Base-by-base conservation (phyloP, 2,797 vertebrate species). In the Fringilla coelebs region DNA sequence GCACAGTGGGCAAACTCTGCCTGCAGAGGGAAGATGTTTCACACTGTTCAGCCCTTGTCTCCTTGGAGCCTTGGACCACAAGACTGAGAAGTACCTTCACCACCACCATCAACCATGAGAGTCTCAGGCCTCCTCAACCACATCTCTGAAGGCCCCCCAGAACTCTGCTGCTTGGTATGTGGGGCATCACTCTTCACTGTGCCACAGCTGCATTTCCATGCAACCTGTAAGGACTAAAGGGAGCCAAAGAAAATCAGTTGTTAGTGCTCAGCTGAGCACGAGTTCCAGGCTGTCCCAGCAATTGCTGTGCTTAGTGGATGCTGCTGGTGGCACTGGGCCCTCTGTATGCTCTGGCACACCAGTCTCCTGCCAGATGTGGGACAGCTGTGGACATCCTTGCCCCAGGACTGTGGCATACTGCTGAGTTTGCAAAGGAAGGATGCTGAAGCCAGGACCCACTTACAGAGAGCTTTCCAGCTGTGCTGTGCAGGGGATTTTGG, bases 71-170 rank as follows among this genome's bases (percentile, higher is more conserved):
- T 4, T 19, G 51, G 60, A 91, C 22, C 25, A 25, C 36, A 62
- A 32, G 70, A 71, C 18, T 77, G 21, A 81, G 48, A 80, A 80
- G 43, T 45, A 46, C 66, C 20, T 68, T 84, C 57, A 49, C 22
- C 20, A 68, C 29, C 48, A 51, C 1, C 36, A 85, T 0, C 26
- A 17, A 17, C 21, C 32, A 31, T 0, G 0, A 36, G 29, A 74
- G 25, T 66, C 45, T 43, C 63, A 90, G 40, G 4, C 15, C 7
- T 13, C 10, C 13, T 60, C 22, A 19, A 48, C 43, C 31, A 11
- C 5, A 1, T 74, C 49, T 89, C 49, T 78, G 76, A 46, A 85
- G 51, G 15, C 7, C 11, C 21, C 13, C 22, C 31, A 38, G 34
- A 83, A 48, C 49, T 88, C 58, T 72, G 43, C 65, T 68, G 28